Conservation (phyloP, 2,888 invertebrate species). For the Apamea anceps region DNA sequence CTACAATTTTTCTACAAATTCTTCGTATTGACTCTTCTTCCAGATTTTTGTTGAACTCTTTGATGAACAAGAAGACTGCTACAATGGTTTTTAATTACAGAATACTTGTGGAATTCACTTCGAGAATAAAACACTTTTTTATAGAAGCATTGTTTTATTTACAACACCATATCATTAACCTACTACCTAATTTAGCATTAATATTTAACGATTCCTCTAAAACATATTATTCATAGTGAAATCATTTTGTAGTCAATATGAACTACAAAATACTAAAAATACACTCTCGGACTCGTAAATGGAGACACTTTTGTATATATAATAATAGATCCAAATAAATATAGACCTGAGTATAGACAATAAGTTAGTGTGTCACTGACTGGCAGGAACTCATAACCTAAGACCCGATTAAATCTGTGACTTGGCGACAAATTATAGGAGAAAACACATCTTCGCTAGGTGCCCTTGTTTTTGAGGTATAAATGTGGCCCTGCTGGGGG, state of each 20-base stretch:
- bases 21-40: conserved; percentile 45
- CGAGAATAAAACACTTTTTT: conserved; percentile 57
- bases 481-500: too few relatives aligned
- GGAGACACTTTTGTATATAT: too few relatives aligned
- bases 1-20: conserved; percentile 28
- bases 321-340: too few relatives aligned
- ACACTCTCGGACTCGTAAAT: background rate
- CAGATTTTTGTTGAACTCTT: conserved; percentile 59
- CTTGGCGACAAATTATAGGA: too few relatives aligned
- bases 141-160: conserved; percentile 46
- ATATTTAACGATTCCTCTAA: background rate
- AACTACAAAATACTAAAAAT: background rate
- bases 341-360: too few relatives aligned
- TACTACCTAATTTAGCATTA: background rate
- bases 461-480: too few relatives aligned
- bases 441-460: too few relatives aligned
- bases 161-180: background rate
- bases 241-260: too few relatives aligned
- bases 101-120: conserved; percentile 53
- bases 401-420: too few relatives aligned
- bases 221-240: background rate
- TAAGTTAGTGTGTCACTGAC: too few relatives aligned
- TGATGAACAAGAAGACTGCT: conserved; percentile 56
- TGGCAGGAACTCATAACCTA: too few relatives aligned
- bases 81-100: conserved; percentile 60